Evolutionary conservation across 2,888 invertebrate species (phyloP).

Genomic region (Apamea crenata): DNA sequence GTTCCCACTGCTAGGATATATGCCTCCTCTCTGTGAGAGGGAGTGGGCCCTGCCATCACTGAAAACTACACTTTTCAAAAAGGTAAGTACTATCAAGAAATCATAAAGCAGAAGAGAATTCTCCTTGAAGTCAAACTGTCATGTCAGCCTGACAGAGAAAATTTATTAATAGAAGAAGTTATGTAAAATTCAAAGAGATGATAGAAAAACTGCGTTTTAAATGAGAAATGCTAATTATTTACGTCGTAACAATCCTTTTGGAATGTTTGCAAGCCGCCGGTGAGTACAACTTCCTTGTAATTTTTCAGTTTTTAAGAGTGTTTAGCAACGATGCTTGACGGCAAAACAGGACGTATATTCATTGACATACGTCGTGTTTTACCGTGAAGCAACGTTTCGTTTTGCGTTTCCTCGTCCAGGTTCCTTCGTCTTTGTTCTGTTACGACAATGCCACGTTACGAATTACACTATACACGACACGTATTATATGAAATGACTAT

Average conservation of each 20-base stretch:
- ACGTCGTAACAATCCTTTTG: slow-evolving; percentile 57
- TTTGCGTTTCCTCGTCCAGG: neutral
- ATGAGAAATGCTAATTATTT: slow-evolving; percentile 64
- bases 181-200: slow-evolving; percentile 60
- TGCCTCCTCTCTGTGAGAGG: neutral
- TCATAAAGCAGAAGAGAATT: slow-evolving; percentile 13
- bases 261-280: slow-evolving; percentile 55
- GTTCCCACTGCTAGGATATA: neutral
- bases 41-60: too few relatives aligned
- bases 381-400: neutral
- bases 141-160: slow-evolving; percentile 36
- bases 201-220: slow-evolving; percentile 22
- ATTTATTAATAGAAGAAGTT: neutral
- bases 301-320: neutral
- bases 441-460: neutral
- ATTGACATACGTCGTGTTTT: neutral
- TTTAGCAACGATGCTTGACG: too few relatives aligned
- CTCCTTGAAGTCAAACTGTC: neutral
- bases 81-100: neutral
- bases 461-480: neutral
- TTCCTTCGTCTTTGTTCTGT: neutral
- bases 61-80: neutral
- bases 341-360: neutral
- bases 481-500: neutral
- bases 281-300: slow-evolving; percentile 48